These are phyloP conservation scores for Hyles vespertilio DNA, from an alignment of 1,140 invertebrate species.

Conservation along the genomic window DNA sequence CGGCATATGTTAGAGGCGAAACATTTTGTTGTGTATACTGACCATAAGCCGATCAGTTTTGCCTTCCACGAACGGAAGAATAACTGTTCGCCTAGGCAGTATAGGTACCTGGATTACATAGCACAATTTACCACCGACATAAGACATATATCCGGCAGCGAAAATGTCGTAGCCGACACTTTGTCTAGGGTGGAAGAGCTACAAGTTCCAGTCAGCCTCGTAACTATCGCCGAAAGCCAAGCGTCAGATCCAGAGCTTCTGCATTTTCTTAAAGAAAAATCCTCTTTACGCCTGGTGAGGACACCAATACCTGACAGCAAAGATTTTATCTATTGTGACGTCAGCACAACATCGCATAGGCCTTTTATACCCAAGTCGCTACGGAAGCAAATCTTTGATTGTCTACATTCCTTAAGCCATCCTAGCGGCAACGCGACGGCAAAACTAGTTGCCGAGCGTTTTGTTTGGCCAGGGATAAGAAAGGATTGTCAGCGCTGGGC, in stretches of 20 bases:
- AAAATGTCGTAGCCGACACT: conserved; percentile 3
- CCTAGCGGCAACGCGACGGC: not conserved
- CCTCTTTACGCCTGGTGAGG: not conserved
- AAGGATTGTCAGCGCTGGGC: not conserved
- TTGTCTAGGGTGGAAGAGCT: not conserved
- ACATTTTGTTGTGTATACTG: no score
- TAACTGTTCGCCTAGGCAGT: not conserved
- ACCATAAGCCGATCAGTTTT: no score
- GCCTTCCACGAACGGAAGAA: no score
- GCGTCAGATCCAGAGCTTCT: not conserved
- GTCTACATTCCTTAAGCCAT: conserved; percentile 1
- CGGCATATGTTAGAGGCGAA: no score
- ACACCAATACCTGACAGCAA: not conserved
- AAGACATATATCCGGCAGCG: not conserved
- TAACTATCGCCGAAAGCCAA: not conserved
- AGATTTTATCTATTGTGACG: not conserved
- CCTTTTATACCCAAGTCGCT: not conserved
- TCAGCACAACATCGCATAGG: not conserved
- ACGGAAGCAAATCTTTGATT: conserved; percentile 1
- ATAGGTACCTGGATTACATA: conserved; percentile 6
- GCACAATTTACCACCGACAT: conserved; percentile 4
- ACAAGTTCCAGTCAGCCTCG: not conserved
- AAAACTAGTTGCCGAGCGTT: conserved; percentile 2
- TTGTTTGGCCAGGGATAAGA: conserved; percentile 2
- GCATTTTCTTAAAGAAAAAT: not conserved